Evolutionary conservation across 2,113 vertebrate species (phyloP).

Genomic region (Hassar affinis): DNA sequence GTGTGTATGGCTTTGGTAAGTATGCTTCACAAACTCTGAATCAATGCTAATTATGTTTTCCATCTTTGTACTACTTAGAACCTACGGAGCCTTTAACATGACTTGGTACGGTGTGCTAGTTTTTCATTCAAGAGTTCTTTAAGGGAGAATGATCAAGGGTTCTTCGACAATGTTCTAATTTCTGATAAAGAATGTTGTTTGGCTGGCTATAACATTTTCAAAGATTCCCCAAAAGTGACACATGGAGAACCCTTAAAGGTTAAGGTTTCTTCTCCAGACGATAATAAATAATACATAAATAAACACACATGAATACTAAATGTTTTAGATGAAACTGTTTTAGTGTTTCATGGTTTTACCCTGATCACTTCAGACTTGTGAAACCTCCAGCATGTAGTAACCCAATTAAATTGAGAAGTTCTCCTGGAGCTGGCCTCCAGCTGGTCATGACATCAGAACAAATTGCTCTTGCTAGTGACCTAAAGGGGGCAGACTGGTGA

Average conservation of each 20-base stretch:
- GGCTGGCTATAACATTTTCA: not conserved
- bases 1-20: not conserved
- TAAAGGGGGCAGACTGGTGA: conserved; percentile 16
- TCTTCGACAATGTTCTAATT: not conserved
- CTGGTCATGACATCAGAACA: conserved; percentile 22
- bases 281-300: not conserved
- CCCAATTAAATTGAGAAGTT: conserved; percentile 15
- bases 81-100: not conserved
- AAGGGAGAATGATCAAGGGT: not conserved
- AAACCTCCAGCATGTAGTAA: not conserved
- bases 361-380: not conserved
- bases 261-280: not conserved
- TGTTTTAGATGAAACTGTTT: not conserved
- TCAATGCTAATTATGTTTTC: not conserved
- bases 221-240: not conserved
- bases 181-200: not conserved
- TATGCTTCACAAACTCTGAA: not conserved
- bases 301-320: no score
- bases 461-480: conserved; percentile 8
- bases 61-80: not conserved
- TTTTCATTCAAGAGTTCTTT: no score
- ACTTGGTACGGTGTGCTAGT: no score
- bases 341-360: not conserved
- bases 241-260: not conserved
- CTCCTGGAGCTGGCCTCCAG: conserved; percentile 9